Conservation (phyloP, 2,113 vertebrate genomes). For the Thamnophis sirtalis region DNA sequence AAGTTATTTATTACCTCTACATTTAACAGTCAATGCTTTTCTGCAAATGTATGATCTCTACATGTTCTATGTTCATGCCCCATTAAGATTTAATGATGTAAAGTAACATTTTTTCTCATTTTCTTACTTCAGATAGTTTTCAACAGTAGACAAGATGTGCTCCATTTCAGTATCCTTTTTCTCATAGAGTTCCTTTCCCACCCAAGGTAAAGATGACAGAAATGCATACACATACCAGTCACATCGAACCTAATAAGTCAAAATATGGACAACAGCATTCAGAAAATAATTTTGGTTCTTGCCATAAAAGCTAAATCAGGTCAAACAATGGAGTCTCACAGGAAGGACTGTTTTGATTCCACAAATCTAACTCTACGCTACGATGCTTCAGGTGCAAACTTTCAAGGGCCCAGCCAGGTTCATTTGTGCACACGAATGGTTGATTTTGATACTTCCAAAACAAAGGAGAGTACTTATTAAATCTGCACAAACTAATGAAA, state of each 20-base stretch:
- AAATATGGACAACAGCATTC: not conserved
- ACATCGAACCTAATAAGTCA: conserved; percentile 79
- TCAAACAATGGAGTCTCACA: not conserved
- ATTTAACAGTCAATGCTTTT: not conserved
- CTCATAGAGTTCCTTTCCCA: conserved; percentile 95
- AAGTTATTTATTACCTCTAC: not conserved
- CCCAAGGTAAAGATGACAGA: conserved; percentile 93
- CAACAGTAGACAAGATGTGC: conserved; percentile 87
- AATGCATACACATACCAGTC: conserved; percentile 97
- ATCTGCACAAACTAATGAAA: not conserved
- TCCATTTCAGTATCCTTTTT: conserved; percentile 99
- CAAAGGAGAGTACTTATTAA: not conserved
- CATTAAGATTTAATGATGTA: not conserved
- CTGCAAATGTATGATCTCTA: not conserved
- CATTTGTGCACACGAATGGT: not conserved
- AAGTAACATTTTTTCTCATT: not conserved
- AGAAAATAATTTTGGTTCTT: not conserved
- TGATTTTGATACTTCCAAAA: not conserved
- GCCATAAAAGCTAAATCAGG: not conserved
- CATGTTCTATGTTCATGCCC: not conserved
- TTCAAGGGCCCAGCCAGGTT: not conserved
- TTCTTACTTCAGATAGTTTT: conserved; percentile 91
- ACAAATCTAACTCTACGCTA: not conserved
- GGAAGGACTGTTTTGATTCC: not conserved
- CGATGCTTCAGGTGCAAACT: not conserved